A percentile compares a stretch with the other conserved stretches of the same genome.
Evolutionary conservation across 2,113 vertebrate genomes (phyloP).

Genomic region (Genyomyrus donnyi): DNA sequence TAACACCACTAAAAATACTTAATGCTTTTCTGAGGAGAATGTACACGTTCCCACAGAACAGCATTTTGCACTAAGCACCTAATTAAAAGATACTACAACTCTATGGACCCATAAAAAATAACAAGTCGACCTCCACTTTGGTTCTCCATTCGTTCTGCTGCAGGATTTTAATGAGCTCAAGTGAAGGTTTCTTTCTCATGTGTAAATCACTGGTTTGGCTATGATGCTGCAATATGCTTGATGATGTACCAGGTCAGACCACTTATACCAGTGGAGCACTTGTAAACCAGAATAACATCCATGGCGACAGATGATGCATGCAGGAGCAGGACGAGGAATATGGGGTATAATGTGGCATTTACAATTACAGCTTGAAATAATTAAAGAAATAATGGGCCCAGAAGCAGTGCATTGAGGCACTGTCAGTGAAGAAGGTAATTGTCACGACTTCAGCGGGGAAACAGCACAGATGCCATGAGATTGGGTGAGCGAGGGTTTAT

Average conservation of each 20-base stretch:
- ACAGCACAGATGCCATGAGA: too few species aligned
- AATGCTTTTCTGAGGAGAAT: background rate
- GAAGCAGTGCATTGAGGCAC: background rate
- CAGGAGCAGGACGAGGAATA: background rate
- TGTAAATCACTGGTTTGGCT: background rate
- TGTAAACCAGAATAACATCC: background rate
- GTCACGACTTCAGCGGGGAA: too few species aligned
- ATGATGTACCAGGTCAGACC: background rate
- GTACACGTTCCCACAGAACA: background rate
- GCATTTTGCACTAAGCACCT: background rate
- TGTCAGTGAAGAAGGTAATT: background rate
- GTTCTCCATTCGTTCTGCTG: background rate
- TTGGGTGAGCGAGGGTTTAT: too few species aligned
- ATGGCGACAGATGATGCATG: background rate
- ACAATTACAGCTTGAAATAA: background rate
- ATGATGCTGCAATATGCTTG: background rate
- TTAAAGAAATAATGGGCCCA: background rate
- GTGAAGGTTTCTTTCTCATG: constrained; percentile 5
- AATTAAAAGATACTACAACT: background rate
- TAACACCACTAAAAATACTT: background rate
- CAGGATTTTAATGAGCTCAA: constrained; percentile 9
- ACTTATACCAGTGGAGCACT: background rate
- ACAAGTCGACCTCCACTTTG: background rate
- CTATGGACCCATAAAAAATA: background rate
- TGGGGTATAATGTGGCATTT: background rate